Conservation (phyloP, 2,888 invertebrate species). For the Slavum lentiscoides region DNA sequence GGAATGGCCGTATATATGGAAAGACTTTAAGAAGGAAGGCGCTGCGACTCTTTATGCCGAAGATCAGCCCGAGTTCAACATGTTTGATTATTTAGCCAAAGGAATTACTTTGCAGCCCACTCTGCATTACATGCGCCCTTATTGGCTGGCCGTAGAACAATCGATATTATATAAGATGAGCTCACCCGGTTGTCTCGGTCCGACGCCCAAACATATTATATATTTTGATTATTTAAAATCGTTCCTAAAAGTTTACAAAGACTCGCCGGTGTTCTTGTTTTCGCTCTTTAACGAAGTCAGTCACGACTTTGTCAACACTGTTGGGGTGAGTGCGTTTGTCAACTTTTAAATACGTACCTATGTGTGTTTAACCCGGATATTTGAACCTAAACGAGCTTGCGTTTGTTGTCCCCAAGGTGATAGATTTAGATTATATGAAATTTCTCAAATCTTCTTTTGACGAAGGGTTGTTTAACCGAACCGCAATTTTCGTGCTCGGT, state of each 20-base stretch:
- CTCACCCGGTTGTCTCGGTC: conserved; percentile 58
- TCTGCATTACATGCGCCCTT: conserved; percentile 61
- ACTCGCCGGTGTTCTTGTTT: conserved; percentile 56
- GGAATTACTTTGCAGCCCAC: conserved; percentile 61
- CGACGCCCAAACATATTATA: conserved; percentile 58
- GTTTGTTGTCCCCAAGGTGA: conserved; percentile 55
- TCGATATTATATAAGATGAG: conserved; percentile 58
- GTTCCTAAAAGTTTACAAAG: conserved; percentile 55
- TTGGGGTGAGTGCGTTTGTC: conserved; percentile 55
- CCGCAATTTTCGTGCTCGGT: conserved; percentile 57
- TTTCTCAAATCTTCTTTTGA: conserved; percentile 56
- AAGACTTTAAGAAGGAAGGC: conserved; percentile 59
- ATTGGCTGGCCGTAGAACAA: conserved; percentile 59
- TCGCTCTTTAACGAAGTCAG: conserved; percentile 57
- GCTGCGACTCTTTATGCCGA: conserved; percentile 61
- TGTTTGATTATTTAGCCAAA: conserved; percentile 60
- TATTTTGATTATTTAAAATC: conserved; percentile 58
- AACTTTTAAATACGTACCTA: not conserved
- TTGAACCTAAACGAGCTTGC: not conserved
- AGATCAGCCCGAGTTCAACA: conserved; percentile 60
- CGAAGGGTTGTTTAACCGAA: conserved; percentile 57
- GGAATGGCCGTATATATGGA: conserved; percentile 61
- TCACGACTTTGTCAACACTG: conserved; percentile 60
- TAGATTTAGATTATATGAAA: conserved; percentile 57
- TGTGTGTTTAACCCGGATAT: not conserved